These are phyloP conservation scores for Carassius carassius DNA, from an alignment of 2,113 vertebrate genomes.

Conservation along the genomic window DNA sequence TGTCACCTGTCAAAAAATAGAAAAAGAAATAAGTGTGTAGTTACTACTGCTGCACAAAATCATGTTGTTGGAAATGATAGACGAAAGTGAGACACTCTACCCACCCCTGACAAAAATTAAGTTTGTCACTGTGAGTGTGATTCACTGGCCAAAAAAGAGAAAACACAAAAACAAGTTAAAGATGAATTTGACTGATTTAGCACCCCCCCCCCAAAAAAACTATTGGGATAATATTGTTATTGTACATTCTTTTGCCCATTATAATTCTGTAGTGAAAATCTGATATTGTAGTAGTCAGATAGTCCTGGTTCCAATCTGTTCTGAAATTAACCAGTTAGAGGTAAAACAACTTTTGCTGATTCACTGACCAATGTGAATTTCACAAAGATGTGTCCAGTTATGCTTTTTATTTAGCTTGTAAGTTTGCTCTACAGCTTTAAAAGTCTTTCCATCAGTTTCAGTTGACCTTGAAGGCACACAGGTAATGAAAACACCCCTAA, in stretches of 20 bases:
- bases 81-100: not conserved
- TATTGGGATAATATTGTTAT: too few relatives aligned
- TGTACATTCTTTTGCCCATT: not conserved
- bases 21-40: too few relatives aligned
- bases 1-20: too few relatives aligned
- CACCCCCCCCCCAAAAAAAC: too few relatives aligned
- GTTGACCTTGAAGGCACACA: conserved; percentile 52
- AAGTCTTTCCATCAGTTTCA: not conserved
- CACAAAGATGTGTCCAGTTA: too few relatives aligned
- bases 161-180: not conserved
- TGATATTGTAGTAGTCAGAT: not conserved
- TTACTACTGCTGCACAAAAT: not conserved
- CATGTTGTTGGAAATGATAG: not conserved
- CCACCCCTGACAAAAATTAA: too few relatives aligned
- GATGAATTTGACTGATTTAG: not conserved
- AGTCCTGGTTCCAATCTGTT: not conserved
- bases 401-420: not conserved
- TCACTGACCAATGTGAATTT: not conserved
- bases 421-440: not conserved
- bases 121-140: too few relatives aligned
- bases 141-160: not conserved
- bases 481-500: conserved; percentile 47
- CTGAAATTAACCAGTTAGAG: not conserved
- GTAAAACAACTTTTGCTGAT: too few relatives aligned
- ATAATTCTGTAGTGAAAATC: not conserved